Evolutionary conservation across 2,888 invertebrate genomes (phyloP).

Genomic region (Trachelus troglodyta): DNA sequence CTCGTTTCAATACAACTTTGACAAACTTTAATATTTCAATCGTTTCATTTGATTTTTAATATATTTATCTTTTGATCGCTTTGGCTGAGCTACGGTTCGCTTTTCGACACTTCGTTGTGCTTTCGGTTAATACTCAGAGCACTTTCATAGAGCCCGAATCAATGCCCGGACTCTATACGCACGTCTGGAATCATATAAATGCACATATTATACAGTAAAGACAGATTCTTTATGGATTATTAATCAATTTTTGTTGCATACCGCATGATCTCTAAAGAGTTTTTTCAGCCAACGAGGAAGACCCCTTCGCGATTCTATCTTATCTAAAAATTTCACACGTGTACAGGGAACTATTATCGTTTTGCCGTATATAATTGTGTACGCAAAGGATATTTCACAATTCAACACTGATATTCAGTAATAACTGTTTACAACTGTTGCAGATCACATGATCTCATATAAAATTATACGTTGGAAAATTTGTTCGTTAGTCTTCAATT

Average conservation of each 20-base stretch:
- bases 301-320: not conserved
- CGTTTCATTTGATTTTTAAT: constrained; percentile 1
- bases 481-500: not conserved
- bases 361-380: not conserved
- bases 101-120: constrained; percentile 31
- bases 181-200: constrained; percentile 66
- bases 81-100: constrained; percentile 20
- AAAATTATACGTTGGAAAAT: not conserved
- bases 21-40: not conserved
- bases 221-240: constrained; percentile 26
- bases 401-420: not conserved
- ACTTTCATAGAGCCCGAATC: constrained; percentile 60
- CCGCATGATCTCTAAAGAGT: constrained; percentile 50
- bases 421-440: not conserved
- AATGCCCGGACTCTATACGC: constrained; percentile 62
- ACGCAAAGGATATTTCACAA: not conserved
- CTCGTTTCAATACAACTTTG: not conserved
- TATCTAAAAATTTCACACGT: not conserved
- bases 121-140: constrained; percentile 42
- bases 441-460: not conserved
- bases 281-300: constrained; percentile 11
- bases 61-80: constrained; percentile 1
- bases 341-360: not conserved
- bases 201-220: constrained; percentile 64
- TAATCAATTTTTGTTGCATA: constrained; percentile 39